Evolutionary conservation across 1,140 invertebrate genomes (phyloP).

Genomic region (Saccostrea glomerata): DNA sequence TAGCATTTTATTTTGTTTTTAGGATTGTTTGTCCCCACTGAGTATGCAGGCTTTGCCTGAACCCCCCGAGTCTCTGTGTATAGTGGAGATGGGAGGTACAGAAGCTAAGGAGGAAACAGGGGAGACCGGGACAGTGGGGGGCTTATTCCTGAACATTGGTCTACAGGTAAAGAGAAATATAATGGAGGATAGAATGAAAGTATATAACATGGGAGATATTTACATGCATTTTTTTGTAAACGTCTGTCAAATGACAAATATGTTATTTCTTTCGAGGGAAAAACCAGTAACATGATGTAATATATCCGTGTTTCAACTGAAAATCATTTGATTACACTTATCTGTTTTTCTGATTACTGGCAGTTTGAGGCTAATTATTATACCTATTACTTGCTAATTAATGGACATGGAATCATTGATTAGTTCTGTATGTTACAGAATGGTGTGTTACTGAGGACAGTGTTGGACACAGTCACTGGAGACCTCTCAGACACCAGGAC

Average conservation of each 20-base stretch:
- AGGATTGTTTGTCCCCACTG: slow-evolving; percentile 93
- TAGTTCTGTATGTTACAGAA: slow-evolving; percentile 84
- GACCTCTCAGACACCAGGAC: slow-evolving; percentile 98
- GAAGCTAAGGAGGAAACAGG: slow-evolving; percentile 81
- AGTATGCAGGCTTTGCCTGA: slow-evolving; percentile 99
- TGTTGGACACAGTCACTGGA: slow-evolving; percentile 97
- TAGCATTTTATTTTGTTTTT: slow-evolving; percentile 52
- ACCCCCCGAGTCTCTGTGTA: slow-evolving; percentile 96
- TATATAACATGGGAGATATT: too few relatives aligned
- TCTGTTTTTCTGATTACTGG: slow-evolving; percentile 34
- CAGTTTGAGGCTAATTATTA: not conserved
- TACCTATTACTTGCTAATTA: not conserved
- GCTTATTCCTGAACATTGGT: slow-evolving; percentile 98
- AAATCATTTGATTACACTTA: slow-evolving; percentile 12
- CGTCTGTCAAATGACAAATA: too few relatives aligned
- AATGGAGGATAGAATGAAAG: too few relatives aligned
- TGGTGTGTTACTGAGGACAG: slow-evolving; percentile 95
- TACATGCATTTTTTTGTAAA: too few relatives aligned
- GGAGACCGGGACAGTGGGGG: slow-evolving; percentile 79
- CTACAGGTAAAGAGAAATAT: slow-evolving; percentile 81
- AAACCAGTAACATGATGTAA: slow-evolving; percentile 39
- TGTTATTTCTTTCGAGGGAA: not conserved
- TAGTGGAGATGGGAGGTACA: slow-evolving; percentile 90
- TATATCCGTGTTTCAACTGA: slow-evolving; percentile 53
- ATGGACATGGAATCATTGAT: not conserved